These are phyloP conservation scores for Macrotus californicus DNA, from an alignment of 2,113 vertebrate genomes.

Conservation along the genomic window DNA sequence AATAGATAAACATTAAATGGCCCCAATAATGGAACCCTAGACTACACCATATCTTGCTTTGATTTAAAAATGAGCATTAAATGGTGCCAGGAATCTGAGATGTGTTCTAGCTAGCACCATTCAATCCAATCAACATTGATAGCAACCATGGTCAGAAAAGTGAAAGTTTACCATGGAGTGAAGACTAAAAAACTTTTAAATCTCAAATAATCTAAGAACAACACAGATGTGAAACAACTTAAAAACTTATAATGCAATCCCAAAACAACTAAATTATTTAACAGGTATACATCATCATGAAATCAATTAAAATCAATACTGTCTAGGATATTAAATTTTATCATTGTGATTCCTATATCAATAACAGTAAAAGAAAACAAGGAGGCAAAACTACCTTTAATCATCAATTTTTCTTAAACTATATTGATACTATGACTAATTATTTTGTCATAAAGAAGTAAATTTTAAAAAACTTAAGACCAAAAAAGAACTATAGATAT, in stretches of 20 bases:
- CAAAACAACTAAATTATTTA: conserved; percentile 22
- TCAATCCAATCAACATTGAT: neutral
- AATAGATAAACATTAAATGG: neutral
- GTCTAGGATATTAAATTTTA: conserved; percentile 21
- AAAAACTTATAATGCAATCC: conserved; percentile 28
- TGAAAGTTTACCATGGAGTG: neutral
- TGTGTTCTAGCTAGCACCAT: neutral
- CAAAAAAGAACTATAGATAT: neutral
- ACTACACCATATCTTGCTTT: neutral
- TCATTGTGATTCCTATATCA: neutral
- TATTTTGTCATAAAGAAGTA: conserved; percentile 41
- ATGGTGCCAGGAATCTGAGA: neutral
- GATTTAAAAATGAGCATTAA: conserved; percentile 38
- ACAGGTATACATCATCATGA: conserved; percentile 2
- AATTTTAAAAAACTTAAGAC: neutral
- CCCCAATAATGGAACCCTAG: neutral
- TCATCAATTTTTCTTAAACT: conserved; percentile 45
- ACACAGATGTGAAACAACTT: neutral
- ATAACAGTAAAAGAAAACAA: conserved; percentile 12
- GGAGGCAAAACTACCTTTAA: conserved; percentile 19
- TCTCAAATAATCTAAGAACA: conserved; percentile 2
- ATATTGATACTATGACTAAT: conserved; percentile 1
- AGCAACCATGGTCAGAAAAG: neutral
- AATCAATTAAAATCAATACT: conserved; percentile 31
- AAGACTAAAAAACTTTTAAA: neutral